Conservation (phyloP, 2,797 vertebrate species). For the Neoniphon sammara region DNA sequence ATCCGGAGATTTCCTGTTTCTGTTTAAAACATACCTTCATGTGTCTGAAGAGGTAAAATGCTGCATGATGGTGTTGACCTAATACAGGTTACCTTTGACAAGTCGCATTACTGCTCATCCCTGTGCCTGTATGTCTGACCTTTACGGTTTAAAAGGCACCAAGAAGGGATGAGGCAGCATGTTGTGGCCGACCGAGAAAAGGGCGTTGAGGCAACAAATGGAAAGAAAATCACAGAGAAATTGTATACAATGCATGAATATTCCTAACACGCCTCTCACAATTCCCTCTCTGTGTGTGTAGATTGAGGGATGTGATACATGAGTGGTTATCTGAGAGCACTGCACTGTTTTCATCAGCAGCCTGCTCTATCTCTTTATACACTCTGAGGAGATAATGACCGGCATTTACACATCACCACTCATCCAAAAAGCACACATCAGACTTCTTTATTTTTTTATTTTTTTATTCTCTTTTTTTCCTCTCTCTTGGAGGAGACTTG, state of each 20-base stretch:
- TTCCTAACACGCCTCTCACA: slow-evolving; percentile 20
- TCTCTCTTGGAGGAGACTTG: not conserved
- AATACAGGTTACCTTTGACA: slow-evolving; percentile 69
- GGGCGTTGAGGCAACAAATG: not conserved
- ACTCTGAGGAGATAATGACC: slow-evolving; percentile 34
- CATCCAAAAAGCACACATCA: slow-evolving; percentile 16
- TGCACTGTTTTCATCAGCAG: slow-evolving; percentile 37
- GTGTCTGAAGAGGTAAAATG: slow-evolving; percentile 9
- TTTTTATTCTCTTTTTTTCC: not conserved
- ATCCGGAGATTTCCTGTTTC: slow-evolving; percentile 18
- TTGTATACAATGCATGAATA: not conserved
- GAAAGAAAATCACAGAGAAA: not conserved
- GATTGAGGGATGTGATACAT: slow-evolving; percentile 22
- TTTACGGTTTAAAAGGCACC: slow-evolving; percentile 56
- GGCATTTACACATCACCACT: slow-evolving; percentile 43
- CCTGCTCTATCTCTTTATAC: slow-evolving; percentile 2
- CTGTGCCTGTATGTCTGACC: slow-evolving; percentile 59
- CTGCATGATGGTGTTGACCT: slow-evolving; percentile 38
- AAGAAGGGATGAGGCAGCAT: slow-evolving; percentile 22
- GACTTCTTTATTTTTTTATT: slow-evolving; percentile 2
- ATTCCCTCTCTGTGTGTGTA: slow-evolving; percentile 3
- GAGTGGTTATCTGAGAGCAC: slow-evolving; percentile 32
- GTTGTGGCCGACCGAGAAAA: slow-evolving; percentile 3
- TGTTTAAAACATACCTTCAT: slow-evolving; percentile 16
- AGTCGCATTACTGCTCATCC: slow-evolving; percentile 59